These are phyloP conservation scores for Nomia melanderi DNA, from an alignment of 1,140 invertebrate genomes.

Conservation along the genomic window DNA sequence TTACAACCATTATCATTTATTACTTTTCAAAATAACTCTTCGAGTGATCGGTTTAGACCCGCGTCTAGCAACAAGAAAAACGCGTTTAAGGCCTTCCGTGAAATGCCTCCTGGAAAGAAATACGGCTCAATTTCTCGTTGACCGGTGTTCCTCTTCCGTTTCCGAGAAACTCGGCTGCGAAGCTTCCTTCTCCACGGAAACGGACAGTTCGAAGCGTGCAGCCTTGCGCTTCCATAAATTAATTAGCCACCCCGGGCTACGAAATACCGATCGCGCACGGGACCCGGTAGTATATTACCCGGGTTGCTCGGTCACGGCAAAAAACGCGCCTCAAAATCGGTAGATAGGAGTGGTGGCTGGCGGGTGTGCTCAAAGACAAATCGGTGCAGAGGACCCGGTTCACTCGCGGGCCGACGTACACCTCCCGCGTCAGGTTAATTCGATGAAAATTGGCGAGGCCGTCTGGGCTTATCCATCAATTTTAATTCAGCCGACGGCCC, in stretches of 20 bases:
- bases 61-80: no score
- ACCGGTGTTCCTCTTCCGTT: no score
- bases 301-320: no score
- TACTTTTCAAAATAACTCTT: no score
- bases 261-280: neutral
- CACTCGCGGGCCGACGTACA: slow-evolving; percentile 39
- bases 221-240: slow-evolving; percentile 10
- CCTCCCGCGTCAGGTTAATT: slow-evolving; percentile 44
- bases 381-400: slow-evolving; percentile 11
- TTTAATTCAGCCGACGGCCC: slow-evolving; percentile 60
- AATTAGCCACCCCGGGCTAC: neutral
- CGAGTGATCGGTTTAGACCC: no score
- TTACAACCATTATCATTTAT: no score
- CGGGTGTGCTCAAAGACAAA: slow-evolving; percentile 32
- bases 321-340: no score
- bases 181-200: neutral
- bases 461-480: slow-evolving; percentile 62
- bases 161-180: neutral
- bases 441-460: slow-evolving; percentile 59
- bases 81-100: no score
- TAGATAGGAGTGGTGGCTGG: no score
- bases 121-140: neutral
- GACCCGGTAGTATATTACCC: neutral
- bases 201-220: slow-evolving; percentile 9
- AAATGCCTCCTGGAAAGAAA: neutral